Percentiles rank a stretch among this genome's conserved stretches.
phyloP scores from a whole-genome alignment of 2,888 invertebrate species.

The Apodemia duryi region DNA sequence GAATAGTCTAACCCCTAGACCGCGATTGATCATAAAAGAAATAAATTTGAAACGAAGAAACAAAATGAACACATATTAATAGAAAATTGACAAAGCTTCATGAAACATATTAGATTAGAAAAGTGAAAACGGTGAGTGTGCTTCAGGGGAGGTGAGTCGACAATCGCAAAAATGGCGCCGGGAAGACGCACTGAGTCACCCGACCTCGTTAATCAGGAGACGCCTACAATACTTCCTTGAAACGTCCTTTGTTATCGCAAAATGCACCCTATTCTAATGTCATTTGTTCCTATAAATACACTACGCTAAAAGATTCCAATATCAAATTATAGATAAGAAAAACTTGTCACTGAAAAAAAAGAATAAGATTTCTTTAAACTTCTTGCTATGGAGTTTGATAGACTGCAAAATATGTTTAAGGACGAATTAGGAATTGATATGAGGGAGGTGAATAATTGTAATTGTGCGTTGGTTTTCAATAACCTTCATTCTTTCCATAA shows the following conservation, averaged over 20 bases:
- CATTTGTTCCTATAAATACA: background rate
- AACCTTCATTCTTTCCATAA: too few relatives aligned
- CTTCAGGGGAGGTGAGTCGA: slow-evolving; percentile 37
- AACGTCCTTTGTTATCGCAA: slow-evolving; percentile 34
- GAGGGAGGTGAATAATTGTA: too few relatives aligned
- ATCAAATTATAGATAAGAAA: background rate
- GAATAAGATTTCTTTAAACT: too few relatives aligned
- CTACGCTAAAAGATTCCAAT: background rate
- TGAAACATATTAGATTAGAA: background rate
- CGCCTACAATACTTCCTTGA: slow-evolving; percentile 36
- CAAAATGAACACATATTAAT: too few relatives aligned
- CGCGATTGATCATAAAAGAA: too few relatives aligned
- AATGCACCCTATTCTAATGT: slow-evolving; percentile 32
- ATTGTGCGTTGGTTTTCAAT: too few relatives aligned
- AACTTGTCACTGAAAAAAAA: too few relatives aligned
- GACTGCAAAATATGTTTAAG: too few relatives aligned
- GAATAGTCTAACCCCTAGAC: too few relatives aligned
- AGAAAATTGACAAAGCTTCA: background rate
- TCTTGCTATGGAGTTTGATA: too few relatives aligned
- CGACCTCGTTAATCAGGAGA: slow-evolving; percentile 55
- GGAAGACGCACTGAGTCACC: slow-evolving; percentile 62
- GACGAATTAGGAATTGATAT: too few relatives aligned
- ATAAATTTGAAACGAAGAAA: too few relatives aligned
- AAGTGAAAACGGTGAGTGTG: slow-evolving; percentile 48
- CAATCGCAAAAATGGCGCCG: slow-evolving; percentile 55